Percentiles rank a stretch among this genome's conserved stretches.
Conservation (phyloP, 1,140 invertebrate species). For the Zeugodacus cucurbitae region DNA sequence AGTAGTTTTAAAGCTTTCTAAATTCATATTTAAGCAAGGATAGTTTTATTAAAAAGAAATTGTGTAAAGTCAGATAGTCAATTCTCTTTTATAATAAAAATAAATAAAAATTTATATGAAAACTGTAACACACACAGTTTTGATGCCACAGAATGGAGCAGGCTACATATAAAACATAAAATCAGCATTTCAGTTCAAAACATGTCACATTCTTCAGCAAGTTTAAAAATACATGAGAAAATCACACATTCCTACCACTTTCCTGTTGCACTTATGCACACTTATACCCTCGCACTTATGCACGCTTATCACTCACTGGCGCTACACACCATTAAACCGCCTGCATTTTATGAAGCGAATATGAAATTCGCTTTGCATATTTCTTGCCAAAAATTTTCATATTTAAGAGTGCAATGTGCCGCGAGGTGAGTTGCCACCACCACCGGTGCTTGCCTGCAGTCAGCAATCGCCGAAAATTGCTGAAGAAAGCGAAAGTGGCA, state of each 20-base stretch:
- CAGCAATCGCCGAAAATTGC: not conserved
- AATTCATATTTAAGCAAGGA: not conserved
- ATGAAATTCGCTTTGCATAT: not conserved
- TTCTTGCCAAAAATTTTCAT: not conserved
- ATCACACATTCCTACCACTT: not conserved
- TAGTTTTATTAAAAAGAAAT: not conserved
- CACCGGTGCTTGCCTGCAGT: not conserved
- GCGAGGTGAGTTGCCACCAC: no score
- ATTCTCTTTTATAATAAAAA: not conserved
- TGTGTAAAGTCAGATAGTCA: not conserved
- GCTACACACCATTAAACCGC: not conserved
- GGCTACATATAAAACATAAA: not conserved
- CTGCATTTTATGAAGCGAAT: not conserved
- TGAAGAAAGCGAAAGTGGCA: not conserved
- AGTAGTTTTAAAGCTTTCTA: not conserved
- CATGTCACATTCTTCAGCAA: not conserved
- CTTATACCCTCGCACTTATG: not conserved
- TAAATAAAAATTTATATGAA: no score
- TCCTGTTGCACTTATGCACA: not conserved
- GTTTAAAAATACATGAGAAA: not conserved
- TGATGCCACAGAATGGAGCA: no score
- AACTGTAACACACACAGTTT: no score
- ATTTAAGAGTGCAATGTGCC: not conserved
- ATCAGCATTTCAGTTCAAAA: not conserved
- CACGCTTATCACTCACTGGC: not conserved